phyloP scores from a whole-genome alignment of 2,888 invertebrate species.

The Napeogenes inachia region DNA sequence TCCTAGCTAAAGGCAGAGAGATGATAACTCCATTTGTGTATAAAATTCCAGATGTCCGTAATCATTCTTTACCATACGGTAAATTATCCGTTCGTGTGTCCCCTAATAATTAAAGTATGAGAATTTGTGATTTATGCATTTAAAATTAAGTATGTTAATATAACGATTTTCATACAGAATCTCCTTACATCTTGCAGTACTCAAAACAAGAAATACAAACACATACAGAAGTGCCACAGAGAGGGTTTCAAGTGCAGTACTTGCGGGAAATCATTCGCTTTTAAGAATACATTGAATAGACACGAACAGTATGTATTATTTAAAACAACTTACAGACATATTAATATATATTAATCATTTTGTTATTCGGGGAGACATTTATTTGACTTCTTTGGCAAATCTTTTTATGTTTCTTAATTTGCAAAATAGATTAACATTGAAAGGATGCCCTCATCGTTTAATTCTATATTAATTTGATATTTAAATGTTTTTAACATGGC shows the following conservation, averaged over 20 bases:
- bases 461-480: too few species aligned
- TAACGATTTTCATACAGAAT: background rate
- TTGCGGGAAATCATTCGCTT: conserved; percentile 53
- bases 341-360: background rate
- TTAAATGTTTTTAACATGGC: too few species aligned
- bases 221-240: conserved; percentile 36
- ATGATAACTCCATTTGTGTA: too few species aligned
- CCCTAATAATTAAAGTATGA: background rate
- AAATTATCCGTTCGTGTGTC: too few species aligned
- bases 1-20: too few species aligned
- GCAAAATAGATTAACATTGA: too few species aligned
- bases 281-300: conserved; percentile 47
- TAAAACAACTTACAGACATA: background rate
- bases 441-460: too few species aligned
- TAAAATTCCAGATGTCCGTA: too few species aligned
- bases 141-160: background rate
- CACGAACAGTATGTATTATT: conserved; percentile 37
- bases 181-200: conserved; percentile 7
- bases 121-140: background rate
- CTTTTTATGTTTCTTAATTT: too few species aligned
- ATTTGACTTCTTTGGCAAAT: too few species aligned
- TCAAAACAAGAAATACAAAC: conserved; percentile 12
- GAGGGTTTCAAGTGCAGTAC: conserved; percentile 50
- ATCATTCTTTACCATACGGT: too few species aligned
- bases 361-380: too few species aligned